phyloP scores from a whole-genome alignment of 1,140 invertebrate species.

The Solen grandis region DNA sequence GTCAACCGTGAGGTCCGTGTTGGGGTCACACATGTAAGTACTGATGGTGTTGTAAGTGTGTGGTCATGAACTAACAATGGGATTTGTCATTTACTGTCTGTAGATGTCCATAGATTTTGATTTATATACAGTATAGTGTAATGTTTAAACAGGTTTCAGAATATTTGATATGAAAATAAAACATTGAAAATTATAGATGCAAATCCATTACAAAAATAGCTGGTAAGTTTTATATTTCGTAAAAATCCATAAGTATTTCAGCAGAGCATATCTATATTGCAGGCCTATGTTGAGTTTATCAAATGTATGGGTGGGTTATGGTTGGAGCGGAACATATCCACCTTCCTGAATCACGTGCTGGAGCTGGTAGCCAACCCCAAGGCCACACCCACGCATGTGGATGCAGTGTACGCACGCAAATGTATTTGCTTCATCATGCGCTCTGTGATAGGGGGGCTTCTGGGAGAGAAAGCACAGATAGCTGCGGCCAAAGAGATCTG shows the following conservation, averaged over 20 bases:
- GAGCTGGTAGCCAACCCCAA: constrained; percentile 95
- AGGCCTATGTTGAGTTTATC: constrained; percentile 96
- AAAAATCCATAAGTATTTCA: too few species aligned
- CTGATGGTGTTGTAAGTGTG: too few species aligned
- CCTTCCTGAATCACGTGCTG: constrained; percentile 93
- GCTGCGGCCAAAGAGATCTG: constrained; percentile 95
- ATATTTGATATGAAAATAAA: too few species aligned
- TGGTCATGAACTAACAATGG: too few species aligned
- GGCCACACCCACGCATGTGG: constrained; percentile 96
- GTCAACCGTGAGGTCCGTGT: constrained; percentile 97
- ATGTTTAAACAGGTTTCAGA: too few species aligned
- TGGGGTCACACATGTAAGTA: constrained; percentile 86
- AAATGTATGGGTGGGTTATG: constrained; percentile 95
- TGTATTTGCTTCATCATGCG: constrained; percentile 98
- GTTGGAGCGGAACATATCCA: constrained; percentile 95
- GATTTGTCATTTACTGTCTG: too few species aligned
- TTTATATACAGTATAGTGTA: too few species aligned
- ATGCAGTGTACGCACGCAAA: constrained; percentile 98
- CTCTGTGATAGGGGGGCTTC: constrained; percentile 93
- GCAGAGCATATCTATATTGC: too few species aligned
- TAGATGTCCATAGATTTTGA: too few species aligned
- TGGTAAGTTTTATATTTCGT: too few species aligned
- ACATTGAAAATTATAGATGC: too few species aligned
- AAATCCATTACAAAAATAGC: too few species aligned
- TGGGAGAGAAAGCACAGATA: constrained; percentile 98